Evolutionary conservation across 2,797 vertebrate species (phyloP).

Genomic region (Semaprochilodus insignis): DNA sequence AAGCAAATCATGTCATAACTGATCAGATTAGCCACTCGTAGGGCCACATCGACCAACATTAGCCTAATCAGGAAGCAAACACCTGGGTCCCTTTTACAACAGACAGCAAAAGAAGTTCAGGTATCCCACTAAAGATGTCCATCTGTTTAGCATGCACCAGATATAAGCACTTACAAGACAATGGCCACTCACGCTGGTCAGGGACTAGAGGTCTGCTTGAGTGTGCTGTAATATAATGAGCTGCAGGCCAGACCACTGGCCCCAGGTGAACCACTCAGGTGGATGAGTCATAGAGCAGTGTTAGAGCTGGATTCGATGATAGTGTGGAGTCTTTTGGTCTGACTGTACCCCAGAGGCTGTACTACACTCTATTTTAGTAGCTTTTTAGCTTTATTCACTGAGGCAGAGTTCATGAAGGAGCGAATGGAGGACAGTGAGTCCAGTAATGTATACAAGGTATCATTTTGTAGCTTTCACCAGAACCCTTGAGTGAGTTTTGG

Average conservation of each 20-base stretch:
- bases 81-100: neutral
- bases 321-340: constrained; percentile 23
- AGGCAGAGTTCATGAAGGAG: constrained; percentile 23
- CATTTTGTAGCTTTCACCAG: constrained; percentile 14
- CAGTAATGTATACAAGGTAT: constrained; percentile 23
- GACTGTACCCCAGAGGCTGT: constrained; percentile 29
- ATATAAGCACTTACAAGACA: constrained; percentile 20
- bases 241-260: constrained; percentile 39
- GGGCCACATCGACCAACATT: neutral
- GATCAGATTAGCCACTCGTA: no score
- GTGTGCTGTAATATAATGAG: constrained; percentile 51
- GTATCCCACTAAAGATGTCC: neutral
- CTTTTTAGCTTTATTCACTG: constrained; percentile 18
- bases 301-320: constrained; percentile 30
- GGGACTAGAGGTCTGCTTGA: constrained; percentile 11
- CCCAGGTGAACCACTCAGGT: constrained; percentile 44
- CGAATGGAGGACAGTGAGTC: constrained; percentile 17
- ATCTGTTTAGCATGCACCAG: neutral
- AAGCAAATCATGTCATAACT: no score
- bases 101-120: neutral
- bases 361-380: constrained; percentile 40
- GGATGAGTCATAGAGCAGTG: constrained; percentile 47
- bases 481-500: constrained; percentile 13
- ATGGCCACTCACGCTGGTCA: neutral
- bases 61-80: no score